phyloP scores from a whole-genome alignment of 2,797 vertebrate species.

The Mustela erminea region DNA sequence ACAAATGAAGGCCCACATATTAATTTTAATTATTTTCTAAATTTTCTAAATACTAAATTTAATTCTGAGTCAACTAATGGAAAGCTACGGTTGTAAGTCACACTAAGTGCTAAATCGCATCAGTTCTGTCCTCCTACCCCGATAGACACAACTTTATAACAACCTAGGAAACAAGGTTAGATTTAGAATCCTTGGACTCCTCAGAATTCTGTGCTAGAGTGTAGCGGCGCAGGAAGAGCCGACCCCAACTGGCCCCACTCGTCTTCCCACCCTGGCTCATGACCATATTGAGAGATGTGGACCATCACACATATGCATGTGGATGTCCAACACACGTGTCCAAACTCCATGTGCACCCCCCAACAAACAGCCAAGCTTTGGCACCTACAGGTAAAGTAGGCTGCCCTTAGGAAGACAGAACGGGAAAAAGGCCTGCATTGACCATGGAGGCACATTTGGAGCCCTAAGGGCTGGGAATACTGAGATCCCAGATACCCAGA shows the following conservation, averaged over 20 bases:
- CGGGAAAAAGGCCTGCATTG: not conserved
- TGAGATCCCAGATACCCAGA: not conserved
- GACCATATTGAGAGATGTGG: not conserved
- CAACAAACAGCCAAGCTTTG: not conserved
- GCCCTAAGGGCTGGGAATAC: not conserved
- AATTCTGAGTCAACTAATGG: not conserved
- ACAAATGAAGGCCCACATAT: not conserved
- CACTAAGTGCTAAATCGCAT: not conserved
- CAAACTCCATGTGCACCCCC: not conserved
- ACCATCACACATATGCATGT: not conserved
- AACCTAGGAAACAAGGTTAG: not conserved
- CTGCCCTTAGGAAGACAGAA: not conserved
- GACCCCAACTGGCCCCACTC: too few species aligned
- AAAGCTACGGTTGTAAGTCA: not conserved
- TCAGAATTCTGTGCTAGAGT: not conserved
- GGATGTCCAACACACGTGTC: too few species aligned
- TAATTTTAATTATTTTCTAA: not conserved
- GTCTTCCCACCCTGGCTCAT: not conserved
- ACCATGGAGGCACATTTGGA: not conserved
- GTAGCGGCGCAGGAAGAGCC: accelerated
- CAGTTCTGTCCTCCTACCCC: not conserved
- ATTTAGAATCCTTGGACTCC: not conserved
- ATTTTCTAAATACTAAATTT: not conserved
- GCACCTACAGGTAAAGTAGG: too few species aligned
- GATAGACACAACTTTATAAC: not conserved